Conservation (phyloP, 1,140 invertebrate species). For the Ctenoplectra terminalis region DNA sequence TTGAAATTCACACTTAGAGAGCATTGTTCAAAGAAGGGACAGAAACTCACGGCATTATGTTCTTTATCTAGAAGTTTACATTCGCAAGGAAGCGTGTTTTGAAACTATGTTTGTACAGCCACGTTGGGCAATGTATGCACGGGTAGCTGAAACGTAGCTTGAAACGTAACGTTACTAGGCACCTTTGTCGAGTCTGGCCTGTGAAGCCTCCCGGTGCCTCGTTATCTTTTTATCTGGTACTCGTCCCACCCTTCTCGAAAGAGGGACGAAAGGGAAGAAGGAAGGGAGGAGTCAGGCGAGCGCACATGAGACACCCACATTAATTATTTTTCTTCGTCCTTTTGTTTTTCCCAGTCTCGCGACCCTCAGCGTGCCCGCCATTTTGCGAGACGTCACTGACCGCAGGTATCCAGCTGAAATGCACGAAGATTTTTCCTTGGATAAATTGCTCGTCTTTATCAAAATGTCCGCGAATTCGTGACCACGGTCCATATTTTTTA, state of each 20-base stretch:
- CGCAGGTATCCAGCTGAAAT: conserved; percentile 11
- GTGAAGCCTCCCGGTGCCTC: conserved; percentile 64
- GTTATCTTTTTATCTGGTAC: conserved; percentile 78
- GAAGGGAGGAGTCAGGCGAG: conserved; percentile 57
- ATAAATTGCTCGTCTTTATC: background rate
- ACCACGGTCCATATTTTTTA: background rate
- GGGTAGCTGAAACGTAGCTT: conserved; percentile 48
- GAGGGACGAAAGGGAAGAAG: conserved; percentile 51
- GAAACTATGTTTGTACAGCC: conserved; percentile 28
- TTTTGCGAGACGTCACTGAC: conserved; percentile 59
- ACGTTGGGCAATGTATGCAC: conserved; percentile 28
- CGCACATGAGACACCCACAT: conserved; percentile 76
- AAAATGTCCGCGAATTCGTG: background rate
- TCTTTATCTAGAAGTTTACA: conserved; percentile 29
- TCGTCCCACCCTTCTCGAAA: conserved; percentile 64
- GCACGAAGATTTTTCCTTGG: background rate
- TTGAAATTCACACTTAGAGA: conserved; percentile 36
- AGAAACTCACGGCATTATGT: conserved; percentile 12
- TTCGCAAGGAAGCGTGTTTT: conserved; percentile 32
- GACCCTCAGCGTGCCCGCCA: conserved; percentile 53
- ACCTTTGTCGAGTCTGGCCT: conserved; percentile 69
- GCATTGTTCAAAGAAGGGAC: background rate
- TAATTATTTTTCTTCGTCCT: conserved; percentile 77
- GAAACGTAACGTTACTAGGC: conserved; percentile 47
- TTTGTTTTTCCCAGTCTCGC: conserved; percentile 65